Conservation (phyloP, 2,888 invertebrate genomes). For the Malacosoma neustria region DNA sequence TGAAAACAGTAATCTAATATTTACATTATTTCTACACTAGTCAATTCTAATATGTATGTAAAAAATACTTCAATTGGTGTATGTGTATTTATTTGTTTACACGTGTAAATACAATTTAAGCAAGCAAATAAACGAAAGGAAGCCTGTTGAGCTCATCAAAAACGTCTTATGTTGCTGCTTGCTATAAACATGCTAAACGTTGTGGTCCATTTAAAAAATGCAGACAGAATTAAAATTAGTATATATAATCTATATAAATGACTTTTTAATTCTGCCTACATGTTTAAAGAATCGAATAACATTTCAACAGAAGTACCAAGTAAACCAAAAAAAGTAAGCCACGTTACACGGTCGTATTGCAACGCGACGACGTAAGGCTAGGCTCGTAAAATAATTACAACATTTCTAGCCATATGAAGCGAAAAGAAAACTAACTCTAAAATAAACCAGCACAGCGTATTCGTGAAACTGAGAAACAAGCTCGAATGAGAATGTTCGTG, state of each 20-base stretch:
- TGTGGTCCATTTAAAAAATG: not conserved
- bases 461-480: conserved; percentile 47
- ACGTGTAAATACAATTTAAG: too few relatives aligned
- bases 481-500: conserved; percentile 51
- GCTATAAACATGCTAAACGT: not conserved
- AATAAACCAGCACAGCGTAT: conserved; percentile 52
- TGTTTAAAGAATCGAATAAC: conserved; percentile 9
- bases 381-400: conserved; percentile 40
- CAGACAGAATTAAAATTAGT: conserved; percentile 14
- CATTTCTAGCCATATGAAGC: conserved; percentile 41
- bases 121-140: not conserved
- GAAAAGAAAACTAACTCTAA: conserved; percentile 40
- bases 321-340: conserved; percentile 22
- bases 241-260: too few relatives aligned
- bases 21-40: too few relatives aligned
- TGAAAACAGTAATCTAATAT: too few relatives aligned
- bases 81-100: too few relatives aligned
- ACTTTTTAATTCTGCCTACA: conserved; percentile 22
- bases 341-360: conserved; percentile 28
- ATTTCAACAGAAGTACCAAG: not conserved
- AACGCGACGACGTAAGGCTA: conserved; percentile 26
- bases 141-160: not conserved
- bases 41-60: too few relatives aligned
- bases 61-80: too few relatives aligned
- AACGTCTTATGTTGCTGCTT: not conserved